These are phyloP conservation scores for Rhamphomyia laevipes DNA, from an alignment of 2,888 invertebrate species.

Conservation along the genomic window DNA sequence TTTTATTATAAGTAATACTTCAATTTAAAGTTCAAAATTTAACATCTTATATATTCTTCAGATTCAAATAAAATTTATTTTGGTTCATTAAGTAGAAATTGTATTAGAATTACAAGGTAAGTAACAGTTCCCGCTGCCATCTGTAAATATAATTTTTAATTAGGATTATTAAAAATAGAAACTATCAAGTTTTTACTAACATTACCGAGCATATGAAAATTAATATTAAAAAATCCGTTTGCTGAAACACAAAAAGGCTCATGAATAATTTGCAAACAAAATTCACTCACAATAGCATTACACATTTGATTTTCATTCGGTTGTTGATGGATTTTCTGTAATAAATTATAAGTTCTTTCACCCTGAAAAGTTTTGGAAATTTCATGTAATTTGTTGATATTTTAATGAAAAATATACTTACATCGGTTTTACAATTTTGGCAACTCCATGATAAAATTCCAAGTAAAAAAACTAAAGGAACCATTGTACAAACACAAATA, in stretches of 20 bases:
- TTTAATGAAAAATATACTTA: slow-evolving; percentile 18
- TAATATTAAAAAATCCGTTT: slow-evolving; percentile 33
- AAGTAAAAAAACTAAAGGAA: slow-evolving; percentile 17
- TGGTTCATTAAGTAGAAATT: slow-evolving; percentile 31
- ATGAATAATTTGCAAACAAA: slow-evolving; percentile 32
- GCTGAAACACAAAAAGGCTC: slow-evolving; percentile 32
- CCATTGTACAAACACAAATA: slow-evolving; percentile 18
- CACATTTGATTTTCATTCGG: slow-evolving; percentile 29
- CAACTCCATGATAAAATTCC: slow-evolving; percentile 18
- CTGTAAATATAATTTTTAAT: slow-evolving; percentile 16
- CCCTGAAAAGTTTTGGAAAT: too few species aligned
- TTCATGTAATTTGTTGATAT: not conserved
- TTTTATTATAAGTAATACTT: too few species aligned
- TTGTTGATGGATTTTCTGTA: slow-evolving; percentile 28
- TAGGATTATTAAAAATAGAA: not conserved
- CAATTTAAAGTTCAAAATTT: too few species aligned
- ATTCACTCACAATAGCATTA: slow-evolving; percentile 32
- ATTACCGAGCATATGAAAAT: slow-evolving; percentile 30
- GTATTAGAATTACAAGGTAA: slow-evolving; percentile 32
- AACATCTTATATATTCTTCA: too few species aligned
- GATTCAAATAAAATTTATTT: too few species aligned
- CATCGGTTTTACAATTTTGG: slow-evolving; percentile 24
- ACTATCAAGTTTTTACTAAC: slow-evolving; percentile 19
- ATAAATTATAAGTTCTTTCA: slow-evolving; percentile 30
- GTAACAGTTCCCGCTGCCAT: slow-evolving; percentile 32